These are phyloP conservation scores for Amphimallon solstitiale DNA, from an alignment of 2,888 invertebrate species.

Conservation along the genomic window DNA sequence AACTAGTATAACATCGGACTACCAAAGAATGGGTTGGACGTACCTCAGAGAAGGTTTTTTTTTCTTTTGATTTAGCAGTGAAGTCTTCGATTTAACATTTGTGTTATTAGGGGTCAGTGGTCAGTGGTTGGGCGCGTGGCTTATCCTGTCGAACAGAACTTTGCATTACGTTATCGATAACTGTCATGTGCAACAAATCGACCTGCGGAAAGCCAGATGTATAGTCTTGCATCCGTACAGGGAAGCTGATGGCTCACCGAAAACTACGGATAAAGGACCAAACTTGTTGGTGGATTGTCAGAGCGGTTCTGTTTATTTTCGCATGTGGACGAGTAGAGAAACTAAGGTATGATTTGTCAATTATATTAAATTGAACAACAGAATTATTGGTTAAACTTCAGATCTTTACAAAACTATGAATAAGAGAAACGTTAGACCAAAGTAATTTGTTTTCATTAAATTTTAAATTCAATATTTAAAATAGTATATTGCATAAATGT, in stretches of 20 bases:
- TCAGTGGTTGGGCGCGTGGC: constrained; percentile 84
- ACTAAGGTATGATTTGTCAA: constrained; percentile 66
- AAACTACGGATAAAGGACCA: constrained; percentile 69
- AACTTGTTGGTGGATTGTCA: constrained; percentile 76
- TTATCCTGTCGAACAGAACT: constrained; percentile 75
- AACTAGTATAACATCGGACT: constrained; percentile 75
- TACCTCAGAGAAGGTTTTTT: constrained; percentile 72
- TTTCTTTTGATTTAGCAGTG: too few relatives aligned
- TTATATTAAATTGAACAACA: too few relatives aligned
- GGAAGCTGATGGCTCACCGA: constrained; percentile 67
- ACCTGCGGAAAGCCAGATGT: constrained; percentile 82
- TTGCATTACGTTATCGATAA: constrained; percentile 70
- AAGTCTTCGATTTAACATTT: not conserved
- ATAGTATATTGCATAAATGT: too few relatives aligned
- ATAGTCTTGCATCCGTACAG: constrained; percentile 70
- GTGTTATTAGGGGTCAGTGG: constrained; percentile 71
- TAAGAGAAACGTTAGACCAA: too few relatives aligned
- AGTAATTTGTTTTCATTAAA: too few relatives aligned
- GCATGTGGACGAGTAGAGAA: constrained; percentile 77
- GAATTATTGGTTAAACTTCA: too few relatives aligned
- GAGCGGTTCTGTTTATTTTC: constrained; percentile 74
- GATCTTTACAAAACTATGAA: too few relatives aligned
- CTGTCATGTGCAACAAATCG: constrained; percentile 71
- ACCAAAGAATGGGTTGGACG: constrained; percentile 83
- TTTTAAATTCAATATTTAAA: too few relatives aligned